These are phyloP conservation scores for Uropetala carovei DNA, from an alignment of 2,888 invertebrate species.

Conservation along the genomic window DNA sequence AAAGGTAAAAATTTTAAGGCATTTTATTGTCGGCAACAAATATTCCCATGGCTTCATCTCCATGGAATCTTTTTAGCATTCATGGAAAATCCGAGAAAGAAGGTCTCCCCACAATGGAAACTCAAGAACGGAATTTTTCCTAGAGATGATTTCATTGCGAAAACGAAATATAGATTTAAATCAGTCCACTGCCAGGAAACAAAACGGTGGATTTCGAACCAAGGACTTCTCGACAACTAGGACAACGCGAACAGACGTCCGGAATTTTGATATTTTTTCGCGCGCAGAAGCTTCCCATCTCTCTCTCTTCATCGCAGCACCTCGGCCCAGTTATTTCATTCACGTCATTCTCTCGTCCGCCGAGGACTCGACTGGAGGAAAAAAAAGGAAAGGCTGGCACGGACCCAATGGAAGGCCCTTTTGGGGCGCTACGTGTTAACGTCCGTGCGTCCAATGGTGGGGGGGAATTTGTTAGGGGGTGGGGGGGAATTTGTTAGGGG, in stretches of 20 bases:
- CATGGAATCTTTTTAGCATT: too few relatives aligned
- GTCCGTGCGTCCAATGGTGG: neutral
- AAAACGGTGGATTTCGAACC: neutral
- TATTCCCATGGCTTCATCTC: too few relatives aligned
- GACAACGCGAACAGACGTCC: neutral
- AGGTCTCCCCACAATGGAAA: too few relatives aligned
- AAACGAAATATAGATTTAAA: too few relatives aligned
- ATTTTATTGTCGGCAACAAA: too few relatives aligned
- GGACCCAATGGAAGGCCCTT: neutral
- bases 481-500: neutral
- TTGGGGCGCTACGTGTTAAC: slow-evolving; percentile 22
- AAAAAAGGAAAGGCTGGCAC: neutral
- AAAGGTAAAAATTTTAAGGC: too few relatives aligned
- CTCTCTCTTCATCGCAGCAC: neutral
- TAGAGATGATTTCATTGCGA: too few relatives aligned
- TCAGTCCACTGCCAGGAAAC: too few relatives aligned
- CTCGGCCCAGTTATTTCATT: slow-evolving; percentile 9
- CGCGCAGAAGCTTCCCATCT: neutral
- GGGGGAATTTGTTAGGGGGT: too few relatives aligned
- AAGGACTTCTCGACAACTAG: neutral
- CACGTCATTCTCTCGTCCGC: neutral
- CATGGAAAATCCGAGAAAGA: too few relatives aligned
- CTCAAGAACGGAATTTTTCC: too few relatives aligned
- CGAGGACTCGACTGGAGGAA: neutral
- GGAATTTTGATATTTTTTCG: slow-evolving; percentile 5